Percentiles rank a stretch among this genome's conserved stretches.
Evolutionary conservation across 2,113 vertebrate genomes (phyloP).

Genomic region (Benitochromis conjunctus): DNA sequence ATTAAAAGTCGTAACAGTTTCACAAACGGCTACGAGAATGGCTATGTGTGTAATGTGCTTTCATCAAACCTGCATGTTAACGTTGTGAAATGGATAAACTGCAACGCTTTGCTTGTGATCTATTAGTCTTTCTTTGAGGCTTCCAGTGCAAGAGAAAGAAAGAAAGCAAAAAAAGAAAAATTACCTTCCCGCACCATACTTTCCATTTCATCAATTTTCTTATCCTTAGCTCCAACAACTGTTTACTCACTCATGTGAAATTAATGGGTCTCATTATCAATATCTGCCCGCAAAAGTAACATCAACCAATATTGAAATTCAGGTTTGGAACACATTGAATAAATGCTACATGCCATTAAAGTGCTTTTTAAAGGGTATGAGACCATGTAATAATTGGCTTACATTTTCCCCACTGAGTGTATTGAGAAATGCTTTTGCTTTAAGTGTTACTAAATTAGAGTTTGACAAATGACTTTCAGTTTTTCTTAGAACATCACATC

Average conservation of each 20-base stretch:
- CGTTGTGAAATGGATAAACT: not conserved
- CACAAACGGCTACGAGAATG: not conserved
- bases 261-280: not conserved
- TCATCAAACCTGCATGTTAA: not conserved
- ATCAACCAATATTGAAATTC: constrained; percentile 14
- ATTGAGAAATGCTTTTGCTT: constrained; percentile 5
- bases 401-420: not conserved
- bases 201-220: not conserved
- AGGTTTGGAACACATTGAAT: constrained; percentile 22
- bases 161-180: not conserved
- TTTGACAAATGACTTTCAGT: not conserved
- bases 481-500: not conserved
- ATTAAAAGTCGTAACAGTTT: not conserved
- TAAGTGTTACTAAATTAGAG: not conserved
- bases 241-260: constrained; percentile 23
- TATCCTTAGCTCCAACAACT: not conserved
- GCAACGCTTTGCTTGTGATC: not conserved
- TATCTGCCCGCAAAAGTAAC: not conserved
- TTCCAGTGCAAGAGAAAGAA: not conserved
- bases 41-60: not conserved
- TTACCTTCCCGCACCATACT: not conserved
- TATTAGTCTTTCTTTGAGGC: not conserved
- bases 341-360: constrained; percentile 13
- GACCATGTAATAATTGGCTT: constrained; percentile 1
- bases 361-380: constrained; percentile 11